These are phyloP conservation scores for Cylindroiulus punctatus DNA, from an alignment of 2,888 invertebrate species.

Conservation along the genomic window DNA sequence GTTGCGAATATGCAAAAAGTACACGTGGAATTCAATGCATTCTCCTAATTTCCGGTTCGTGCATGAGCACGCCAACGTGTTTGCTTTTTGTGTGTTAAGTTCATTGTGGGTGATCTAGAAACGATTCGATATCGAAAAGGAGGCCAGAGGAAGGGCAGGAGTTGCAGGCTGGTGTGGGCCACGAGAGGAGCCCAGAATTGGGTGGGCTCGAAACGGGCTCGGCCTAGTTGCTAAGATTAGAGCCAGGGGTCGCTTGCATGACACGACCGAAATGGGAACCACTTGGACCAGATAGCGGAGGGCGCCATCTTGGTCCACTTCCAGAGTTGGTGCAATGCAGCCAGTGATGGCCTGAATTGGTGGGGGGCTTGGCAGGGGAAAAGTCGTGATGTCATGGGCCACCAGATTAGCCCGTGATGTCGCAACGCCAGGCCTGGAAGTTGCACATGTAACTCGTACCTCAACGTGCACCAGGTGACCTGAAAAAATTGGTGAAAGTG, in stretches of 20 bases:
- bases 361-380: not conserved
- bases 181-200: not conserved
- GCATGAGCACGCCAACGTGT: no score
- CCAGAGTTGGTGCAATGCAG: not conserved
- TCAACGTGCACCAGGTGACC: not conserved
- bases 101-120: no score
- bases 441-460: slow-evolving; percentile 12
- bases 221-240: not conserved
- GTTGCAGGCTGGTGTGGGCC: not conserved
- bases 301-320: slow-evolving; percentile 23
- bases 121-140: no score
- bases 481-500: not conserved
- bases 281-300: not conserved
- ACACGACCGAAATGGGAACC: not conserved
- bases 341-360: not conserved
- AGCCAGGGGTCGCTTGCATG: not conserved
- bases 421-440: not conserved
- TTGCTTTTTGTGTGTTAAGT: no score
- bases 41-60: no score
- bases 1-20: no score
- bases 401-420: not conserved
- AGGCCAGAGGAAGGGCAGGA: no score
- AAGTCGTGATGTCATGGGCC: not conserved
- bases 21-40: no score
- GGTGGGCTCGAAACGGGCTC: not conserved